Base-by-base conservation (phyloP, 1,140 invertebrate species). In the Diuraphis noxia region DNA sequence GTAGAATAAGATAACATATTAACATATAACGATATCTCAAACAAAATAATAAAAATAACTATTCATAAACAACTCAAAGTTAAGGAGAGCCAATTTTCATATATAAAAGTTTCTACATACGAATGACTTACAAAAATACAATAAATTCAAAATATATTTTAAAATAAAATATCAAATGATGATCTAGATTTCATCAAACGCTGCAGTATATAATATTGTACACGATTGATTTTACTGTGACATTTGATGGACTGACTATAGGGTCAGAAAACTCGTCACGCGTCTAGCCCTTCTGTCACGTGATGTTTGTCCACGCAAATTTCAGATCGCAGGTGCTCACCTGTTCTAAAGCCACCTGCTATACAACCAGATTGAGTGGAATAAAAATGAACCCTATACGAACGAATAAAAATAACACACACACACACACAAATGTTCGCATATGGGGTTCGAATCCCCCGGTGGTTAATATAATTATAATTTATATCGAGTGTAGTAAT, bases 401-500 rank as follows among this genome's bases (percentile, higher is more conserved):
- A n/a, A 72, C 56, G 56, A 49, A 81, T 21, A 34, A 90, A 90
- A 90, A 90, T 49, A 90, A 52, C 46, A 77, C 4, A 43, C 25
- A 77, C 13, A 40, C 7, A 90, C 72, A 38, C 19, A 81, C 36
- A 81, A 72, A 41, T 43, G 40, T 23, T 43, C 40, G 43, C 38
- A 89, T 63, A 77, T 79, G 40, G 88, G 88, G 88, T 79, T 46
- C 25, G 34, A 90, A 90, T 90, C 88, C 89, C 89, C 43, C 43
- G 72, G 77, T 52, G 89, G 89, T 91, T 91, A 91, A 91, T 52
- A 91, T 81, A 82, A 91, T 91, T 81, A 91, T 81, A 82, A 49
- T 81, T 91, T 82, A 49, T 81, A 49, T 82, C 77, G 89, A 81
- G 43, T 90, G 34, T 82, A 79, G 10, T 40, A 52, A 79, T n/a